Evolutionary conservation across 2,113 vertebrate species (phyloP).

Genomic region (Gnathochromis pfefferi): DNA sequence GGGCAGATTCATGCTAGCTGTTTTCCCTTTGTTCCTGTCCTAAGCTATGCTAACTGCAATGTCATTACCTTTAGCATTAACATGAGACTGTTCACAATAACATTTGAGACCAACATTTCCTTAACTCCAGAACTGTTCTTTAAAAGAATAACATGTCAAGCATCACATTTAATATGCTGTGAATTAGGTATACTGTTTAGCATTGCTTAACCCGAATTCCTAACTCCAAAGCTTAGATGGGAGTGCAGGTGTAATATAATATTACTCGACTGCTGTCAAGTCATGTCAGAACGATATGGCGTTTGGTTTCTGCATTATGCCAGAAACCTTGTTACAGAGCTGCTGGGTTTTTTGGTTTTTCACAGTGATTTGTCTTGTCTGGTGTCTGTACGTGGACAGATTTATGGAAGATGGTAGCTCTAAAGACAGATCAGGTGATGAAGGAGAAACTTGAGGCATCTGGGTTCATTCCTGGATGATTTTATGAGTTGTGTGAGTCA

Average conservation of each 20-base stretch:
- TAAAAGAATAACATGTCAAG: background rate
- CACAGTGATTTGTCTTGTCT: conserved; percentile 35
- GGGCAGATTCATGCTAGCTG: background rate
- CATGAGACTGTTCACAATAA: background rate
- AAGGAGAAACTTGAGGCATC: conserved; percentile 18
- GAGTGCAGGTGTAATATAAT: conserved; percentile 33
- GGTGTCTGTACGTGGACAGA: conserved; percentile 21
- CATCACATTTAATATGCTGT: background rate
- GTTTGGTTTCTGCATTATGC: background rate
- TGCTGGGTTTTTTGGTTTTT: background rate
- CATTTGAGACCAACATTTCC: background rate
- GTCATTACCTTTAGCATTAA: background rate
- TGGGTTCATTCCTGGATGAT: conserved; percentile 4
- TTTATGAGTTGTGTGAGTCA: conserved; percentile 21
- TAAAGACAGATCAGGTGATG: conserved; percentile 37
- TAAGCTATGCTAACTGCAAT: background rate
- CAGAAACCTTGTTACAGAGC: conserved; percentile 19
- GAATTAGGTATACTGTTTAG: background rate
- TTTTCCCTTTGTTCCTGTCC: background rate
- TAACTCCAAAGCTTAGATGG: background rate
- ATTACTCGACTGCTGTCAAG: conserved; percentile 2
- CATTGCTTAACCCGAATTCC: conserved; percentile 3
- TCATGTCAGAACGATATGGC: conserved; percentile 34
- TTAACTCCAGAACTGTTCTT: background rate
- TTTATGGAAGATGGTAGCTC: conserved; percentile 40